A percentile compares a stretch with the other conserved stretches of the same genome.
Conservation (phyloP, 2,888 invertebrate species). For the Melieria picta region DNA sequence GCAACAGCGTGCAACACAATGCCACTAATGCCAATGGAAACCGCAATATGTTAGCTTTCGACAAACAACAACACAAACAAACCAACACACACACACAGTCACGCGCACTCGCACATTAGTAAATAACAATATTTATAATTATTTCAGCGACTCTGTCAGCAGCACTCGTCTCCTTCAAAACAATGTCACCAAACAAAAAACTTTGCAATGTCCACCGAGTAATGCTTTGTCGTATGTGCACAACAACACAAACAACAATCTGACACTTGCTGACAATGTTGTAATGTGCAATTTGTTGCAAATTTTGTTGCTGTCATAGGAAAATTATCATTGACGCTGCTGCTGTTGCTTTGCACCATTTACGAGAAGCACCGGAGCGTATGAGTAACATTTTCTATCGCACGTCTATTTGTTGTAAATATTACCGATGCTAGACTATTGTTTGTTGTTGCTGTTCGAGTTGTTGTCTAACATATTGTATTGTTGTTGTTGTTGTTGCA, state of each 20-base stretch:
- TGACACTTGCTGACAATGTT: no score
- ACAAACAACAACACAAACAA: neutral
- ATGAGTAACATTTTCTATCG: constrained; percentile 18
- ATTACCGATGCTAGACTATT: neutral
- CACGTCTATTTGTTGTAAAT: neutral
- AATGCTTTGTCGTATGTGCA: no score
- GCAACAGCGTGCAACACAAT: constrained; percentile 8
- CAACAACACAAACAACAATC: no score
- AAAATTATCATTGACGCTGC: neutral
- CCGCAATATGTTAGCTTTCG: constrained; percentile 25
- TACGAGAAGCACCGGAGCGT: constrained; percentile 11
- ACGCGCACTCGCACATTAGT: neutral
- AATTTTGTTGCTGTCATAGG: neutral
- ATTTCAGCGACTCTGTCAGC: constrained; percentile 21
- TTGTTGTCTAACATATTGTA: neutral
- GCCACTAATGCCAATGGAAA: constrained; percentile 23
- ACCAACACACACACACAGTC: neutral
- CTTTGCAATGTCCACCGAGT: no score
- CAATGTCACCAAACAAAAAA: no score
- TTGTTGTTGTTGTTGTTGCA: constrained; percentile 1
- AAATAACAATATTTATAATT: constrained; percentile 32
- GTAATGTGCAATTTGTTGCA: no score
- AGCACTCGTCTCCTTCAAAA: constrained; percentile 15
- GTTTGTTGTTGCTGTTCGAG: neutral
- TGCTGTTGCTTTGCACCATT: constrained; percentile 18